A percentile compares a stretch with the other conserved stretches of the same genome.
These are phyloP conservation scores for Falco peregrinus DNA, from an alignment of 2,797 vertebrate species.

Conservation along the genomic window DNA sequence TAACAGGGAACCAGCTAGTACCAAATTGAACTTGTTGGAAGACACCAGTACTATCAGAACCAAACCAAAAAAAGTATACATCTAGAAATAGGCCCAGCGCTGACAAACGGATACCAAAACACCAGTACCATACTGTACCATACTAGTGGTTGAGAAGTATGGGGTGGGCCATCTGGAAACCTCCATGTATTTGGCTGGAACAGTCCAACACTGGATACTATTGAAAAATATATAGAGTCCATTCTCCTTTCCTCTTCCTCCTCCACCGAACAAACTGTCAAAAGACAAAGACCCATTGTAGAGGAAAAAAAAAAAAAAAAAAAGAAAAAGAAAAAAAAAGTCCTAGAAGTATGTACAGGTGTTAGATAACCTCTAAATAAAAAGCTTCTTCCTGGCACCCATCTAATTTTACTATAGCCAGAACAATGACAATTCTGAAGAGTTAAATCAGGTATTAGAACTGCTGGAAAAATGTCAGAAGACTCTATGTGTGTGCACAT, in stretches of 20 bases:
- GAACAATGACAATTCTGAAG: background rate
- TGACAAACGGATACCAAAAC: slow-evolving; percentile 46
- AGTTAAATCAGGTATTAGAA: background rate
- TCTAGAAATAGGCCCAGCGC: slow-evolving; percentile 45
- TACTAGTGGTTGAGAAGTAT: slow-evolving; percentile 62
- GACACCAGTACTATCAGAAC: background rate
- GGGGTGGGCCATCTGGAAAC: slow-evolving; percentile 54
- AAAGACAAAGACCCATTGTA: slow-evolving; percentile 58
- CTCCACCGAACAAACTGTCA: slow-evolving; percentile 53
- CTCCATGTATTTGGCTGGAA: slow-evolving; percentile 53
- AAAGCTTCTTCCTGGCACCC: background rate
- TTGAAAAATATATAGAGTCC: slow-evolving; percentile 53
- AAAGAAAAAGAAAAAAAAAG: slow-evolving; percentile 14
- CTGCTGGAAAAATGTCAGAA: background rate
- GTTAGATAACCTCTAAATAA: background rate
- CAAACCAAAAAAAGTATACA: background rate
- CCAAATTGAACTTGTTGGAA: background rate
- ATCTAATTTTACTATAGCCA: background rate
- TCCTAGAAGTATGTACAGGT: background rate
- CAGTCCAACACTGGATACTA: slow-evolving; percentile 56
- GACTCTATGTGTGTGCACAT: background rate
- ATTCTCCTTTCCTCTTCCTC: slow-evolving; percentile 58
- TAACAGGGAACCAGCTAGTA: background rate
- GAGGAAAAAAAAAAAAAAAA: slow-evolving; percentile 17
- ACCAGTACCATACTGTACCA: slow-evolving; percentile 58